Conservation (phyloP, 2,888 invertebrate species). For the Ennomos fuscantarius region DNA sequence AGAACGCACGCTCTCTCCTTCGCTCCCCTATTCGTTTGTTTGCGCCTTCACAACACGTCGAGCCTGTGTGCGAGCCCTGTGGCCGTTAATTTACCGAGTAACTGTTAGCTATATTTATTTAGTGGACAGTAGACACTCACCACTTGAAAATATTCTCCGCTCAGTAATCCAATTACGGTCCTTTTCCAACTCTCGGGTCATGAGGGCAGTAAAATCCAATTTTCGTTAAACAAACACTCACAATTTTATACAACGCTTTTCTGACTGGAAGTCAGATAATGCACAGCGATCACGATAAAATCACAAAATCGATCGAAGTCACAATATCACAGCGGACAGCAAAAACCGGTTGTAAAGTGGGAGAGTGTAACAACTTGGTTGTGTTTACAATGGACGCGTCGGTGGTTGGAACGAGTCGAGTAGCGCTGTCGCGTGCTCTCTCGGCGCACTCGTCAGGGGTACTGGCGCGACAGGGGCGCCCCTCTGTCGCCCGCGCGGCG, state of each 20-base stretch:
- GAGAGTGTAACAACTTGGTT: slow-evolving; percentile 66
- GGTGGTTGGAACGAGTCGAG: slow-evolving; percentile 42
- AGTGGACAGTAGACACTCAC: slow-evolving; percentile 57
- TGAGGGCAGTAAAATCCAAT: slow-evolving; percentile 48
- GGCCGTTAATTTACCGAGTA: slow-evolving; percentile 42
- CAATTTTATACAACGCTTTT: slow-evolving; percentile 46
- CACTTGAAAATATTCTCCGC: slow-evolving; percentile 56
- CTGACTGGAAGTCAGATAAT: slow-evolving; percentile 55
- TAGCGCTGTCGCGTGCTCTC: slow-evolving; percentile 59
- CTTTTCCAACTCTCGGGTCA: slow-evolving; percentile 59
- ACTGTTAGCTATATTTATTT: slow-evolving; percentile 45
- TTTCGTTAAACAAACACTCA: slow-evolving; percentile 49
- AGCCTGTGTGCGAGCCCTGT: too few relatives aligned
- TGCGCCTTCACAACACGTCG: slow-evolving; percentile 58
- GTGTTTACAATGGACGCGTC: slow-evolving; percentile 53
- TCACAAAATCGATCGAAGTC: slow-evolving; percentile 58
- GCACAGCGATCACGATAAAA: slow-evolving; percentile 63
- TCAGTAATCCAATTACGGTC: slow-evolving; percentile 67
- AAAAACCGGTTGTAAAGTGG: slow-evolving; percentile 73
- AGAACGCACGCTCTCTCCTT: slow-evolving; percentile 73
- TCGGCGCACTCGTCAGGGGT: slow-evolving; percentile 66
- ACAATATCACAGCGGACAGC: slow-evolving; percentile 40
- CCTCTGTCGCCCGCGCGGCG: slow-evolving; percentile 40
- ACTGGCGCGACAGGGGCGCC: slow-evolving; percentile 71
- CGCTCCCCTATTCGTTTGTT: slow-evolving; percentile 73